These are phyloP conservation scores for Leptopilina drosophilae DNA, from an alignment of 2,888 invertebrate genomes.

Conservation along the genomic window DNA sequence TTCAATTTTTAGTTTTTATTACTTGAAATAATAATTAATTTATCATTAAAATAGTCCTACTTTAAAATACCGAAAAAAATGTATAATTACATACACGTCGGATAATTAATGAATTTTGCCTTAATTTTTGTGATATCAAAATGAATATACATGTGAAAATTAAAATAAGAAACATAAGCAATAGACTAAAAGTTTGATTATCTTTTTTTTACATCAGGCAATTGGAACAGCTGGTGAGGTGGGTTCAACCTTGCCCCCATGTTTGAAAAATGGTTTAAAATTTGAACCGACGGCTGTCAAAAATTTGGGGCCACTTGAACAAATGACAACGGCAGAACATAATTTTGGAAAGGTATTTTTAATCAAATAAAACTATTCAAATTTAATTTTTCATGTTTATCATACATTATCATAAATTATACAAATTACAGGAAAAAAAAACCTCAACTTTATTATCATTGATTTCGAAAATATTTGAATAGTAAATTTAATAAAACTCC, in stretches of 20 bases:
- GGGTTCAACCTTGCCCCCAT: neutral
- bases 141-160: neutral
- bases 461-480: too few species aligned
- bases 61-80: too few species aligned
- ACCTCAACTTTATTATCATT: too few species aligned
- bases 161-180: neutral
- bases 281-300: conserved; percentile 1
- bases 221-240: conserved; percentile 5
- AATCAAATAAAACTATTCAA: neutral
- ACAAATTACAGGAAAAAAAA: too few species aligned
- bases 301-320: neutral
- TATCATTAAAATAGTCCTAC: too few species aligned
- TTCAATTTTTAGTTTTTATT: too few species aligned
- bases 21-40: too few species aligned
- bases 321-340: too few species aligned
- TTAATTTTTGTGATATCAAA: too few species aligned
- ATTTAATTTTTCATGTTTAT: neutral
- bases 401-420: neutral
- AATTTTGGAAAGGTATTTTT: neutral
- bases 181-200: neutral
- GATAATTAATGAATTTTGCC: too few species aligned
- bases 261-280: conserved; percentile 40
- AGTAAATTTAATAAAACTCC: too few species aligned
- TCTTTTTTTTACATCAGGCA: conserved; percentile 10
- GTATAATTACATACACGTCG: too few species aligned